Conservation (phyloP, 2,797 vertebrate genomes). For the Picus viridis region DNA sequence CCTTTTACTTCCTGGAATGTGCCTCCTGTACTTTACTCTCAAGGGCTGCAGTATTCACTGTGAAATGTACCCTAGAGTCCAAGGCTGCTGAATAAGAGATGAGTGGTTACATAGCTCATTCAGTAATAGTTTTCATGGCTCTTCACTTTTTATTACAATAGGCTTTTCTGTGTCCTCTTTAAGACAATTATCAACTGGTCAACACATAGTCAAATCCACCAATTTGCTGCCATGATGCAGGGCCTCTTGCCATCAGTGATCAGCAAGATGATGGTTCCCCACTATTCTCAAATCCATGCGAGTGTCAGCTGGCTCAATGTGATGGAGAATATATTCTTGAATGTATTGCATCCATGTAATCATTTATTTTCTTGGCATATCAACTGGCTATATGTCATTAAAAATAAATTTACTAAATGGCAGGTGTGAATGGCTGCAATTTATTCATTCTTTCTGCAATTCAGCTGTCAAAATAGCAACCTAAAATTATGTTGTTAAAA, state of each 20-base stretch:
- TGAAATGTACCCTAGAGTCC: neutral
- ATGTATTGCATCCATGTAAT: neutral
- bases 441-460: constrained; percentile 41
- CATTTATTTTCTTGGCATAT: constrained; percentile 32
- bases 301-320: constrained; percentile 27
- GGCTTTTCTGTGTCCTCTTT: neutral
- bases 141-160: neutral
- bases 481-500: constrained; percentile 44
- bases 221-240: neutral
- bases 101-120: neutral
- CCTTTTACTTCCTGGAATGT: fast-evolving
- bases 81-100: neutral
- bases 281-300: neutral
- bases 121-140: neutral
- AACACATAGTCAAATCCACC: neutral
- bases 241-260: neutral
- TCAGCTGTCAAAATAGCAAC: constrained; percentile 49
- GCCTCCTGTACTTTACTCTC: neutral
- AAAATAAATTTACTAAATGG: constrained; percentile 20
- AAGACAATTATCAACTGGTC: neutral
- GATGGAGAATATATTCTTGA: neutral
- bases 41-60: neutral
- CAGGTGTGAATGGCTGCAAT: constrained; percentile 46
- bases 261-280: neutral
- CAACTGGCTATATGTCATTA: neutral